These are phyloP conservation scores for Aviceda cuculoides DNA, from an alignment of 2,797 vertebrate species.

Conservation along the genomic window DNA sequence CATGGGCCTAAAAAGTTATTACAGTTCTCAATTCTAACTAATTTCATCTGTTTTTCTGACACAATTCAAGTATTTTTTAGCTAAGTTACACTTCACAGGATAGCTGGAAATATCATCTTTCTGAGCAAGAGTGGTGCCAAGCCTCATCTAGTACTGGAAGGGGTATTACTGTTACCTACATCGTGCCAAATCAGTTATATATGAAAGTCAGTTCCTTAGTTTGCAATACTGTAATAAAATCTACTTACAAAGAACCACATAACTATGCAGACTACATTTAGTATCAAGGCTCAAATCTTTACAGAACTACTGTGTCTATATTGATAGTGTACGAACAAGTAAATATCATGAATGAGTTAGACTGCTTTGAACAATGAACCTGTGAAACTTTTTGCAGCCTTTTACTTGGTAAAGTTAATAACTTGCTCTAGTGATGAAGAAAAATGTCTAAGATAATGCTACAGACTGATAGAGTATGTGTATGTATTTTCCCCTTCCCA, in stretches of 20 bases:
- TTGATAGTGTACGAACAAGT: not conserved
- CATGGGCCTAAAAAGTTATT: not conserved
- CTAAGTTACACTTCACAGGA: not conserved
- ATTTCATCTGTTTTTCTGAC: not conserved
- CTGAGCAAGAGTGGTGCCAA: not conserved
- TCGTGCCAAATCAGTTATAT: not conserved
- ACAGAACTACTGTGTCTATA: not conserved
- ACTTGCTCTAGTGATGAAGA: not conserved
- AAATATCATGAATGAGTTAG: not conserved
- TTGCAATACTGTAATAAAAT: not conserved
- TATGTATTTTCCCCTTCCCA: not conserved
- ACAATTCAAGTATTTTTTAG: not conserved
- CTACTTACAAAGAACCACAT: not conserved
- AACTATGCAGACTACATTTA: not conserved
- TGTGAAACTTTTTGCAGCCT: not conserved
- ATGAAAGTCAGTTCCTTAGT: not conserved
- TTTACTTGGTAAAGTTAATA: not conserved
- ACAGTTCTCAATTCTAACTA: not conserved
- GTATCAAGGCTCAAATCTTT: not conserved
- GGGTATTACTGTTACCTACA: not conserved
- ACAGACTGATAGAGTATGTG: not conserved
- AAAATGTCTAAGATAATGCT: not conserved
- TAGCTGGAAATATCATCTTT: not conserved
- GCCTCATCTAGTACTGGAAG: not conserved
- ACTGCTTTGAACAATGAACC: not conserved